Evolutionary conservation across 2,113 vertebrate species (phyloP).

Genomic region (Ploceus nigricollis): DNA sequence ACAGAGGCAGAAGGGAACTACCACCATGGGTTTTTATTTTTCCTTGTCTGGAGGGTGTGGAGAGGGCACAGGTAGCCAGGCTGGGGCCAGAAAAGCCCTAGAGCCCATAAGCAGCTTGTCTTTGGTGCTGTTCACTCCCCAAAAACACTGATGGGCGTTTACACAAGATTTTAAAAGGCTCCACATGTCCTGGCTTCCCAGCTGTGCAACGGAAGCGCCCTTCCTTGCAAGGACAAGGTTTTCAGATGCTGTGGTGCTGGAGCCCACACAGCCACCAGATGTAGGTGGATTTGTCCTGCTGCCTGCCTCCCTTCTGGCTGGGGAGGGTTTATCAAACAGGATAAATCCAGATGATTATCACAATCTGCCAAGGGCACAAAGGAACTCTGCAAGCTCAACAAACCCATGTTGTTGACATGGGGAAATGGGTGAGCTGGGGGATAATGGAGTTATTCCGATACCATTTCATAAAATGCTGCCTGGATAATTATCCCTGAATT

Average conservation of each 20-base stretch:
- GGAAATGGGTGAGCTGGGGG: not conserved
- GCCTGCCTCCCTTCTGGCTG: not conserved
- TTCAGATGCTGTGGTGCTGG: not conserved
- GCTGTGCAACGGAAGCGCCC: not conserved
- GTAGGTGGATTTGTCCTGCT: not conserved
- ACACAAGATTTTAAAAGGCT: constrained; percentile 32
- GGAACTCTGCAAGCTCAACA: not conserved
- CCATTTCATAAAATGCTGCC: not conserved
- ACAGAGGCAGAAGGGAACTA: not conserved
- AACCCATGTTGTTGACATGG: not conserved
- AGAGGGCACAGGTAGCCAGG: not conserved
- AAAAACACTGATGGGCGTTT: not conserved
- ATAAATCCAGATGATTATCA: not conserved
- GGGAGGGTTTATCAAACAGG: not conserved
- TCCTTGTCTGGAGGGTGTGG: rapidly evolving
- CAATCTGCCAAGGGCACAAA: not conserved
- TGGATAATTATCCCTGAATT: not conserved
- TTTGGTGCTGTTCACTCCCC: not conserved
- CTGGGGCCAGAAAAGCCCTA: not conserved
- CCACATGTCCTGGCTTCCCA: constrained; percentile 22
- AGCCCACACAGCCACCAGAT: constrained; percentile 26
- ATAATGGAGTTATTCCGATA: not conserved
- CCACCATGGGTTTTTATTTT: rapidly evolving
- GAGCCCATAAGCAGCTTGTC: not conserved
- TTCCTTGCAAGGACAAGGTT: constrained; percentile 8